A percentile compares a stretch with the other conserved stretches of the same genome.
phyloP scores from a whole-genome alignment of 2,888 invertebrate species.

The Venusia cambrica region DNA sequence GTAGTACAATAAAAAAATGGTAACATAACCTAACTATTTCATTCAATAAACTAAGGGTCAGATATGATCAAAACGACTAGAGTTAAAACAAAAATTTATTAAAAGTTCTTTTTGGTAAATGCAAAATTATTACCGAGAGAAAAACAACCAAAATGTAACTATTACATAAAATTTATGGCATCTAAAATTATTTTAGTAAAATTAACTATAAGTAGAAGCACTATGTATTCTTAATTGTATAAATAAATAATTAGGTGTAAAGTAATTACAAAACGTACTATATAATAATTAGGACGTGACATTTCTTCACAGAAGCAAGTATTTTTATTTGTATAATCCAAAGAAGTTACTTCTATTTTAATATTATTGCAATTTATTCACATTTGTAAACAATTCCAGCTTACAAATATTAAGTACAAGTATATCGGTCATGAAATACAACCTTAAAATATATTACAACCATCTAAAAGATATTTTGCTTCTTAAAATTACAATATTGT shows the following conservation, averaged over 20 bases:
- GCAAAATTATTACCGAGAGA: constrained; percentile 65
- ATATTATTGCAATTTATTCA: not conserved
- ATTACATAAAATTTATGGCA: constrained; percentile 58
- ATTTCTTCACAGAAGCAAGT: constrained; percentile 55
- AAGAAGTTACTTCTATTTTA: not conserved
- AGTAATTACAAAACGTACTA: constrained; percentile 50
- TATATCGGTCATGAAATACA: constrained; percentile 3
- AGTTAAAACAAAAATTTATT: constrained; percentile 62
- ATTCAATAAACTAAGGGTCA: no score
- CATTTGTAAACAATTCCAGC: constrained; percentile 1
- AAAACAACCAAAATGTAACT: constrained; percentile 64
- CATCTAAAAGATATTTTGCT: constrained; percentile 3
- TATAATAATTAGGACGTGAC: constrained; percentile 35
- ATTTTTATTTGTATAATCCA: not conserved
- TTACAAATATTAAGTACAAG: constrained; percentile 47
- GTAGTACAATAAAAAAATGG: no score
- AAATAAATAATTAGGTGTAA: constrained; percentile 51
- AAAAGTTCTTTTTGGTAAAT: constrained; percentile 76
- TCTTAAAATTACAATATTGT: constrained; percentile 17
- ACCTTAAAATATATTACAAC: not conserved
- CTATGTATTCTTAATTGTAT: constrained; percentile 56
- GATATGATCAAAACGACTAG: constrained; percentile 33
- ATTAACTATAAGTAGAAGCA: constrained; percentile 66
- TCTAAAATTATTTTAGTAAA: constrained; percentile 51
- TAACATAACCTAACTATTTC: no score